A percentile compares a stretch with the other conserved stretches of the same genome.
Conservation (phyloP, 1,140 invertebrate species). For the Pollicipes pollicipes region DNA sequence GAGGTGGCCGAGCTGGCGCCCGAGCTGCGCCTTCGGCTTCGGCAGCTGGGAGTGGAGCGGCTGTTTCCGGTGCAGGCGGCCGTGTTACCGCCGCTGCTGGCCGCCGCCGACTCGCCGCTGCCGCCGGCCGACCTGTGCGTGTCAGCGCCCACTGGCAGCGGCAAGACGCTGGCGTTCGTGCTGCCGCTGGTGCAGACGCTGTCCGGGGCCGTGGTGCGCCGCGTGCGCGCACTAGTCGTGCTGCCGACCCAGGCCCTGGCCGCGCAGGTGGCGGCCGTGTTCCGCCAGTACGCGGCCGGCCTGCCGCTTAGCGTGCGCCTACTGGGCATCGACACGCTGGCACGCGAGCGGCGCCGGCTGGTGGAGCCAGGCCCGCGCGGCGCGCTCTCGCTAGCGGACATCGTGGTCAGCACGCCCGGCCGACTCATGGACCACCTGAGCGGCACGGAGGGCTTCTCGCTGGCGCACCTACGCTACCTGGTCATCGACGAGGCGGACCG, state of each 20-base stretch:
- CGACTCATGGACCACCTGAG: conserved; percentile 80
- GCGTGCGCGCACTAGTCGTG: conserved; percentile 66
- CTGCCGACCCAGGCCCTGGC: conserved; percentile 84
- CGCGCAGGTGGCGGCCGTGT: conserved; percentile 66
- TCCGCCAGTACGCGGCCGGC: conserved; percentile 48
- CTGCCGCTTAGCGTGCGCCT: conserved; percentile 54
- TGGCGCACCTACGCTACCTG: conserved; percentile 60
- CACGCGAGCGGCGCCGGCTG: conserved; percentile 36
- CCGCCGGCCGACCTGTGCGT: conserved; percentile 75
- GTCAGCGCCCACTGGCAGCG: conserved; percentile 91
- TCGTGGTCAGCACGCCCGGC: conserved; percentile 83
- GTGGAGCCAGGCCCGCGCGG: conserved; percentile 16
- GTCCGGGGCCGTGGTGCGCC: conserved; percentile 26
- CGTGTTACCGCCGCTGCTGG: conserved; percentile 62
- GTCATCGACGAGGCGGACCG: conserved; percentile 93
- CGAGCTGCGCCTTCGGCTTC: conserved; percentile 40
- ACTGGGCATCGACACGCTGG: conserved; percentile 52
- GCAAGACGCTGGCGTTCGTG: conserved; percentile 88
- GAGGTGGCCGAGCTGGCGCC: conserved; percentile 41
- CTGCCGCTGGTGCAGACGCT: conserved; percentile 68
- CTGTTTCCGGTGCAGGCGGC: conserved; percentile 73
- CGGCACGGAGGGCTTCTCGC: conserved; percentile 64
- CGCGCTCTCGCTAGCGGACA: conserved; percentile 41
- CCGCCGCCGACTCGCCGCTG: conserved; percentile 29
- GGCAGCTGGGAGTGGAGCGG: conserved; percentile 49